Base-by-base conservation (phyloP, 2,888 invertebrate genomes). In the Cataglyphis cursor region DNA sequence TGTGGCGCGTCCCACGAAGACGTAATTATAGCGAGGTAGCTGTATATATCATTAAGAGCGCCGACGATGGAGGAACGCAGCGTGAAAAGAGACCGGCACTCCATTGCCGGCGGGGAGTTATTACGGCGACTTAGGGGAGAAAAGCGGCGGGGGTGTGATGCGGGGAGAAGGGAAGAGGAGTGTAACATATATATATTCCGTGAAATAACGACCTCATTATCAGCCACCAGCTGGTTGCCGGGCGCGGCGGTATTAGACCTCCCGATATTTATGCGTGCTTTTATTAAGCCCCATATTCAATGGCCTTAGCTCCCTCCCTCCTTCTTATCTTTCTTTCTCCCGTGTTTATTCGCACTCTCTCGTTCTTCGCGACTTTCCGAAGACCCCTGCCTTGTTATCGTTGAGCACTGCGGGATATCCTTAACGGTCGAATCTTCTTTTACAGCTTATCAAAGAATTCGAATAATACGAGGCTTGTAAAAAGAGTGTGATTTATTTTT, bases 151-250 rank as follows among this genome's bases (percentile, higher is more conserved):
- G 51, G 41, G 15, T 3, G 12, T n/a, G 59, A 28, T 65, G 59
- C 70, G n/a, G 24, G 48, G 68, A 31, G 68, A n/a, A 6, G n/a
- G n/a, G 28, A 9, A 48, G 48, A 24, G 12, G 48, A 31, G 68
- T n/a, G n/a, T 2, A n/a, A 57, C 3, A 10, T 35, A 44, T 57
- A 84, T 80, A 74, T 88, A 70, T 21, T 66, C 57, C 75, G 85
- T 83, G 82, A 91, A 92, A 90, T 93, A 93, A 93, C 91, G 93
- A 93, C 88, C 92, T 93, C 93, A 93, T 94, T 93, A 94, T 91
- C 91, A 91, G 90, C 92, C 87, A 89, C 86, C 91, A 88, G 92
- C 90, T 90, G 91, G 88, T 90, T 90, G 87, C 89, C 82, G 81
- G 51, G 80, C 76, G 70, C 75, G 72, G 70, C 68, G 88, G 88